Percentiles rank a stretch among this genome's conserved stretches.
phyloP scores from a whole-genome alignment of 2,797 vertebrate species.

The Lagocephalus sceleratus region DNA sequence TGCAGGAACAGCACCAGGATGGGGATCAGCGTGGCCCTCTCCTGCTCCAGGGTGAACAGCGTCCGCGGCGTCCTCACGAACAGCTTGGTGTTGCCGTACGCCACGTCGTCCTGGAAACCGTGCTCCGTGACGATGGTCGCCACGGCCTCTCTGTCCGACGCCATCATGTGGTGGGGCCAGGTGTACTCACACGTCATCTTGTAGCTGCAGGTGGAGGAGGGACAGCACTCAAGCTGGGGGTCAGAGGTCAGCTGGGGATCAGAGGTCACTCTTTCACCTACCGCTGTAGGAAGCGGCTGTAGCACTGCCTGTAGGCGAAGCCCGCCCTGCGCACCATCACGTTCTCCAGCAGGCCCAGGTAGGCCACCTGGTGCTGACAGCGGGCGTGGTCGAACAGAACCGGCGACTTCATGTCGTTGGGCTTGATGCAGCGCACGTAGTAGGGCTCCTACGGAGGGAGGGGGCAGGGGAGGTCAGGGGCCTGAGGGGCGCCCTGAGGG shows the following conservation, averaged over 20 bases:
- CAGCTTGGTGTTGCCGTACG: slow-evolving; percentile 87
- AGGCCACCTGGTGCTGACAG: slow-evolving; percentile 88
- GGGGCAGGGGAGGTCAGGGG: too few species aligned
- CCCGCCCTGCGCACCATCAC: slow-evolving; percentile 89
- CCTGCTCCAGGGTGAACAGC: slow-evolving; percentile 84
- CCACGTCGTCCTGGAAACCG: slow-evolving; percentile 85
- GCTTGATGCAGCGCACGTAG: slow-evolving; percentile 91
- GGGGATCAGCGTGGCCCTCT: slow-evolving; percentile 83
- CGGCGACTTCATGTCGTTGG: slow-evolving; percentile 87
- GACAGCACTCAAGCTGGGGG: too few species aligned
- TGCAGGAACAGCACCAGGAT: slow-evolving; percentile 92
- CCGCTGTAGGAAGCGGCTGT: slow-evolving; percentile 87
- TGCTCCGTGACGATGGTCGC: slow-evolving; percentile 85
- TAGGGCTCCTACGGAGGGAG: slow-evolving; percentile 85
- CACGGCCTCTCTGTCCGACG: slow-evolving; percentile 81
- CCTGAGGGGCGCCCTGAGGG: too few species aligned
- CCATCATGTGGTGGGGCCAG: slow-evolving; percentile 94
- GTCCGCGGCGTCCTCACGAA: slow-evolving; percentile 88
- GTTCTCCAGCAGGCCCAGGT: slow-evolving; percentile 93
- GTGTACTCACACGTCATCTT: slow-evolving; percentile 98
- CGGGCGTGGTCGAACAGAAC: slow-evolving; percentile 79
- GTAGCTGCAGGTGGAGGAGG: slow-evolving; percentile 71
- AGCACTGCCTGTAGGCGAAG: slow-evolving; percentile 90
- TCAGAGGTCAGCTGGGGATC: too few species aligned
- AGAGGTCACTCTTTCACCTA: slow-evolving; percentile 57